Conservation (phyloP, 2,797 vertebrate genomes). For the Peromyscus melanophrys region DNA sequence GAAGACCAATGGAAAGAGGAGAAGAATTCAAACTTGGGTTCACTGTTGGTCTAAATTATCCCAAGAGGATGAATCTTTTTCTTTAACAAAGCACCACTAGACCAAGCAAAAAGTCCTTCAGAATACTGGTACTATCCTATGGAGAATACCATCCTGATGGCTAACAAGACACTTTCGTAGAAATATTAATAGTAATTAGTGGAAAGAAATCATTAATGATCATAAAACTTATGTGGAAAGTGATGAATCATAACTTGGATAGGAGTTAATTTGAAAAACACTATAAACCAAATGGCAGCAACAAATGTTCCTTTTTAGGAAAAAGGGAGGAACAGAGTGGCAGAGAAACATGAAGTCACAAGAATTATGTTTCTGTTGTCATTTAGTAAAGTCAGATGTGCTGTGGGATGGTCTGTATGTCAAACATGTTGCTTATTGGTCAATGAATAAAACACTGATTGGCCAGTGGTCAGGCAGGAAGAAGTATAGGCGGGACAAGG, state of each 20-base stretch:
- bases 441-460: too few relatives aligned
- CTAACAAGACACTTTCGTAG: neutral
- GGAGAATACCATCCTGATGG: neutral
- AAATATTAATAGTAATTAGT: neutral
- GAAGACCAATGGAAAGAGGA: neutral
- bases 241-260: neutral
- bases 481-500: too few relatives aligned
- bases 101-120: neutral
- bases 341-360: neutral
- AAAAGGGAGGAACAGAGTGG: neutral
- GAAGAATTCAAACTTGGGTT: neutral
- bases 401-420: too few relatives aligned
- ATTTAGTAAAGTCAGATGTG: neutral
- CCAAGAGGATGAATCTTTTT: neutral
- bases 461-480: too few relatives aligned
- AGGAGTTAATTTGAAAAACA: neutral
- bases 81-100: neutral
- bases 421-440: too few relatives aligned
- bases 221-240: neutral
- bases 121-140: neutral
- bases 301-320: neutral
- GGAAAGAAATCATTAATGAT: neutral
- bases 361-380: neutral
- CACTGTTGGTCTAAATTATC: neutral
- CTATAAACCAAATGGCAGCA: neutral